A percentile compares a stretch with the other conserved stretches of the same genome.
These are phyloP conservation scores for Hirudo medicinalis DNA, from an alignment of 1,140 invertebrate species.

Conservation along the genomic window DNA sequence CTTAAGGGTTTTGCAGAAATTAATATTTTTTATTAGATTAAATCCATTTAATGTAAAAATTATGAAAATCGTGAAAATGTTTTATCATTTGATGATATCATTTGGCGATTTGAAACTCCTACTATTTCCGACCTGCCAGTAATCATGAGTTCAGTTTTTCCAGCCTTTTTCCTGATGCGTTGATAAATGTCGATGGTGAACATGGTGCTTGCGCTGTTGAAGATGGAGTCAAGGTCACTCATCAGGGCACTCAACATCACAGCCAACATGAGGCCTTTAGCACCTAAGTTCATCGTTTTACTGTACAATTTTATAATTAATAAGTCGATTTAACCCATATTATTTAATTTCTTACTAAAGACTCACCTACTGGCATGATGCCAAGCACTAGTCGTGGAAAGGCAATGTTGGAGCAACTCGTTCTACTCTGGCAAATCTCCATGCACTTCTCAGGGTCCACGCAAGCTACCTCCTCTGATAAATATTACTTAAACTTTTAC, in stretches of 20 bases:
- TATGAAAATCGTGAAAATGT: not conserved
- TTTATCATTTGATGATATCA: not conserved
- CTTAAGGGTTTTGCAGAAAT: no score
- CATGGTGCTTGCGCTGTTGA: conserved; percentile 46
- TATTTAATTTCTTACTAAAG: not conserved
- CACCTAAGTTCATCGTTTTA: conserved; percentile 3
- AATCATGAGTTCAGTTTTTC: conserved; percentile 41
- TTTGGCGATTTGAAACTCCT: no score
- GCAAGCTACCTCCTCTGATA: conserved; percentile 17
- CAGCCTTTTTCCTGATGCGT: conserved; percentile 35
- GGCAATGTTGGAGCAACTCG: conserved; percentile 18
- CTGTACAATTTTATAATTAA: not conserved
- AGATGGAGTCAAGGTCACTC: conserved; percentile 46
- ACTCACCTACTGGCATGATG: conserved; percentile 18
- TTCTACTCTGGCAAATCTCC: conserved; percentile 13
- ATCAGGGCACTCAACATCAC: conserved; percentile 28
- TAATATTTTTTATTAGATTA: no score
- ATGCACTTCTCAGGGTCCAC: conserved; percentile 2
- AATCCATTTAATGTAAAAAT: not conserved
- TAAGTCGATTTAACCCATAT: not conserved
- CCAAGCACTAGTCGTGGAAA: conserved; percentile 17
- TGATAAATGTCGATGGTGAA: conserved; percentile 48
- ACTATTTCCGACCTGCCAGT: conserved; percentile 40
- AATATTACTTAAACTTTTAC: not conserved
- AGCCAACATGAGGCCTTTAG: conserved; percentile 21